Percentiles rank a stretch among this genome's conserved stretches.
phyloP scores from a whole-genome alignment of 2,888 invertebrate genomes.

The Ypsolopha sequella region DNA sequence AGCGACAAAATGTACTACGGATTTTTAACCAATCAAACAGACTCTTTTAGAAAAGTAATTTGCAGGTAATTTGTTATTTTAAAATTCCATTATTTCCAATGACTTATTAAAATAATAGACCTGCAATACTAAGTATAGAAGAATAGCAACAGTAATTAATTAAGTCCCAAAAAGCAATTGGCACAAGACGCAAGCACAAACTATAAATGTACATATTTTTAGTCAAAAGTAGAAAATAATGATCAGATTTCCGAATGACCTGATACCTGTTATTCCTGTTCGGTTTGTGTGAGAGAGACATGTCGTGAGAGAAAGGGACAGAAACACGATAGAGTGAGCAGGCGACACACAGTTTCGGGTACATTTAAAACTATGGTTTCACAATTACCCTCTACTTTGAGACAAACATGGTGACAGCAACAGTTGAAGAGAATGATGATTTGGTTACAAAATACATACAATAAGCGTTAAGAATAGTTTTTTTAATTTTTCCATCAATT shows the following conservation, averaged over 20 bases:
- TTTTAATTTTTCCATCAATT: too few relatives aligned
- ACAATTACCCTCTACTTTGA: constrained; percentile 1
- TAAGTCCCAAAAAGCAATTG: constrained; percentile 33
- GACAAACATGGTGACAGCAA: not conserved
- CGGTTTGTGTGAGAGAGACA: constrained; percentile 64
- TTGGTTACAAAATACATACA: too few relatives aligned
- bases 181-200: constrained; percentile 54
- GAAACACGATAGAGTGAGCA: constrained; percentile 49
- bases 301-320: constrained; percentile 64
- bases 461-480: too few relatives aligned
- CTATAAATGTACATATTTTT: constrained; percentile 8
- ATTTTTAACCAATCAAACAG: too few relatives aligned
- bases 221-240: constrained; percentile 27
- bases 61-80: too few relatives aligned
- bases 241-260: constrained; percentile 39
- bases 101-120: too few relatives aligned
- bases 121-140: too few relatives aligned
- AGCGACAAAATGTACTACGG: too few relatives aligned
- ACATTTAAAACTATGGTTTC: not conserved
- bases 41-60: too few relatives aligned
- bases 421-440: not conserved
- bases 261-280: constrained; percentile 66
- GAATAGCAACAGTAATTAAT: too few relatives aligned
- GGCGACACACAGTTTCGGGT: constrained; percentile 41
- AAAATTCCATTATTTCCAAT: too few relatives aligned